Percentiles rank a stretch among this genome's conserved stretches.
Conservation (phyloP, 2,797 vertebrate genomes). For the Coreius guichenoti region DNA sequence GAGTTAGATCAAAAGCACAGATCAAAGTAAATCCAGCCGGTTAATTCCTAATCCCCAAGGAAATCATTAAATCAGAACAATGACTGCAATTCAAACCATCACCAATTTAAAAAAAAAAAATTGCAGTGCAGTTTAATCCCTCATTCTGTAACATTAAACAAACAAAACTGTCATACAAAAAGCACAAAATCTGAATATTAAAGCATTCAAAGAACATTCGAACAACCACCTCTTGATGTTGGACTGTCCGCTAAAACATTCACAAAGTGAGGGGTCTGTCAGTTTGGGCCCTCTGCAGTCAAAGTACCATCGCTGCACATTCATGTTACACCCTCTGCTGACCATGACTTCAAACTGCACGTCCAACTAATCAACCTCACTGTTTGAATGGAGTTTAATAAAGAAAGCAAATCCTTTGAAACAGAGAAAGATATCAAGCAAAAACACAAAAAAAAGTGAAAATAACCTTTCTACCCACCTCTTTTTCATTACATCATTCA, state of each 20-base stretch:
- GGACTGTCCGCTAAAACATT: background rate
- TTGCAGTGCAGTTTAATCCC: constrained; percentile 48
- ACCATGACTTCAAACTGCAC: constrained; percentile 43
- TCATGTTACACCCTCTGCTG: constrained; percentile 51
- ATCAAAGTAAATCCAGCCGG: background rate
- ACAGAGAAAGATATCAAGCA: background rate
- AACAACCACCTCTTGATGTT: background rate
- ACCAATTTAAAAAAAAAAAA: background rate
- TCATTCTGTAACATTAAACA: constrained; percentile 45
- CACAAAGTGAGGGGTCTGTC: constrained; percentile 61
- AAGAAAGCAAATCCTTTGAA: background rate
- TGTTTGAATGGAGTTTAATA: constrained; percentile 16
- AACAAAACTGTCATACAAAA: constrained; percentile 11
- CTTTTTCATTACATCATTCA: background rate
- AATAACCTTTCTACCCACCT: background rate
- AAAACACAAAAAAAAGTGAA: background rate
- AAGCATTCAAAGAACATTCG: background rate
- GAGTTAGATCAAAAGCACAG: constrained; percentile 20
- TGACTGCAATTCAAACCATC: constrained; percentile 9
- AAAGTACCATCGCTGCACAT: background rate
- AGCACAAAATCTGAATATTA: background rate
- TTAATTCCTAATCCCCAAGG: background rate
- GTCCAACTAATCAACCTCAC: background rate
- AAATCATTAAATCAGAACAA: background rate
- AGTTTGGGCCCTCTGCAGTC: background rate